Conservation (phyloP, 2,797 vertebrate species). For the Sebastes steindachneri region DNA sequence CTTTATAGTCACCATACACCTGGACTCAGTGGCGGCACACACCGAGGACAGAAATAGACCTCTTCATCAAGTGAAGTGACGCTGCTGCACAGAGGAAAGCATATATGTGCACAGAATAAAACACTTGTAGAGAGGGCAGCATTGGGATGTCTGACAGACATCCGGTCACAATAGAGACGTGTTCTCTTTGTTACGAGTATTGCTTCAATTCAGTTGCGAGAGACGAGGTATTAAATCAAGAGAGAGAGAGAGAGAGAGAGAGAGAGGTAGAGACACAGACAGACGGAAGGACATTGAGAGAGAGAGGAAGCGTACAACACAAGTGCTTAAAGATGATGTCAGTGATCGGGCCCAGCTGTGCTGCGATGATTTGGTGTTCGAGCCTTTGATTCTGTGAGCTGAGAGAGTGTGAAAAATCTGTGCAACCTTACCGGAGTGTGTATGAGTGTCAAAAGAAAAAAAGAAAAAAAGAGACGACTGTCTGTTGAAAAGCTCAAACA, state of each 20-base stretch:
- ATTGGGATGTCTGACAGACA: constrained; percentile 36
- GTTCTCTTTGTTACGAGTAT: constrained; percentile 59
- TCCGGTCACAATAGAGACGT: constrained; percentile 48
- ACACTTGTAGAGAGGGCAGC: background rate
- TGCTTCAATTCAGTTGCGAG: constrained; percentile 21
- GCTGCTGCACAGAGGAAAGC: background rate
- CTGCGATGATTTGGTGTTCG: constrained; percentile 43
- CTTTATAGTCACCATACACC: constrained; percentile 38
- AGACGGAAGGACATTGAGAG: background rate
- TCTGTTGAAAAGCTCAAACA: constrained; percentile 5
- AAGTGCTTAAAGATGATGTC: constrained; percentile 34
- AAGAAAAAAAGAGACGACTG: background rate
- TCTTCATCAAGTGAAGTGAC: background rate
- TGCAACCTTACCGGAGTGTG: constrained; percentile 18
- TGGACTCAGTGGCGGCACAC: background rate
- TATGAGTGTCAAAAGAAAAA: constrained; percentile 8
- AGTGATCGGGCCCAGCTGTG: constrained; percentile 53
- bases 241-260: constrained; percentile 6
- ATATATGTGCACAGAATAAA: background rate
- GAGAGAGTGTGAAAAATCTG: constrained; percentile 61
- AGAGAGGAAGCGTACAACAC: background rate
- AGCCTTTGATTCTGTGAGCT: constrained; percentile 41
- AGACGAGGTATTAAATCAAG: constrained; percentile 22
- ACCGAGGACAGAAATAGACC: background rate
- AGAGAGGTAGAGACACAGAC: constrained; percentile 3